These are phyloP conservation scores for Buphagus erythrorhynchus DNA, from an alignment of 2,797 vertebrate species.

Conservation along the genomic window DNA sequence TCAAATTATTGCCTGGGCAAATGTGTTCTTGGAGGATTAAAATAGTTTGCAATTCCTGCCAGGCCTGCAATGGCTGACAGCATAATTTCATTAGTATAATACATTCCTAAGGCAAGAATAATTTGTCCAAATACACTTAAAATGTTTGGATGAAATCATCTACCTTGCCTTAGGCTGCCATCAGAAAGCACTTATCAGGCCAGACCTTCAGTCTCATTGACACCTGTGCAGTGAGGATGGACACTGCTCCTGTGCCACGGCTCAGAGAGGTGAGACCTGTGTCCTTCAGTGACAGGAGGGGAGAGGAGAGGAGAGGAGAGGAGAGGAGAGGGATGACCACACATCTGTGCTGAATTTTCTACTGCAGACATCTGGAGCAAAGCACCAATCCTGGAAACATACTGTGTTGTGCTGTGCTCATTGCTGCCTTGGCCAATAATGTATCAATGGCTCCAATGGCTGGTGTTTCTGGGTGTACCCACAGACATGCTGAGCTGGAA, in stretches of 20 bases:
- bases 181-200: not conserved
- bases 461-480: not conserved
- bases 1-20: not conserved
- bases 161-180: not conserved
- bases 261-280: fast-evolving
- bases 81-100: not conserved
- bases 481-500: not conserved
- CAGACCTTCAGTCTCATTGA: not conserved
- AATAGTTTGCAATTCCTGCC: conserved; percentile 13
- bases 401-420: not conserved
- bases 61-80: not conserved
- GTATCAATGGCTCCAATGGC: not conserved
- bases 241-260: fast-evolving
- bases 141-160: not conserved
- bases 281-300: not conserved
- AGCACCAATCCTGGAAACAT: not conserved
- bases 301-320: too few relatives aligned
- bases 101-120: not conserved
- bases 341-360: not conserved
- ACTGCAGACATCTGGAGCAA: not conserved
- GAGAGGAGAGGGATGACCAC: too few relatives aligned
- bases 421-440: not conserved
- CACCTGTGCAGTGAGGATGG: fast-evolving
- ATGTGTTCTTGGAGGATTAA: conserved; percentile 26
- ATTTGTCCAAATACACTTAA: not conserved